Base-by-base conservation (phyloP, 2,113 vertebrate species). In the Tringa solitaria region DNA sequence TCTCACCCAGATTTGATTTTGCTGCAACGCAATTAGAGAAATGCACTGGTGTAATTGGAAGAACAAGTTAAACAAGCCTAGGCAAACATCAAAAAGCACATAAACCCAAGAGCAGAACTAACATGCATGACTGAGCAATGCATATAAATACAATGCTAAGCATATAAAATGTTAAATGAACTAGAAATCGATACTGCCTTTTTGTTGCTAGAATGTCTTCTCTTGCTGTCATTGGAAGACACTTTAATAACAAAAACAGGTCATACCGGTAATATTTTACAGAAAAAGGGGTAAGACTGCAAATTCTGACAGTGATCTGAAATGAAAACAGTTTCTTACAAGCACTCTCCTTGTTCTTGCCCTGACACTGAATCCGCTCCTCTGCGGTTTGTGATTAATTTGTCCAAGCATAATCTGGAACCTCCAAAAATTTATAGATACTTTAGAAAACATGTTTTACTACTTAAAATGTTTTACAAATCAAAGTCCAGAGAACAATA, bases 41-140 rank as follows among this genome's bases (percentile, higher is more conserved):
- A 20, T 35, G 6, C 10, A 12, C 10, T 33, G 23, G 13, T 26
- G 2, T 21, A 33, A 32, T 5, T 53, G 26, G 48, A 69, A 53
- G 56, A 57, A 37, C 0, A 14, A 16, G 41, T 59, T 59, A 59
- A 72, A 22, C 26, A 22, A 14, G 6, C 22, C 28, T 9, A 72
- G 27, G 22, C 8, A 78, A 59, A 57, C 10, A n/a, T 10, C 18
- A 76, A 37, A 63, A 56, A 12, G 3, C 9, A 6, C 8, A 4
- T 33, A 41, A 84, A 59, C 43, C 16, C 13, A 27, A 45, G 46
- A 27, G 12, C 11, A 46, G 27, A 59, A 41, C 4, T 56, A 76
- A 37, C 12, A 41, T 3, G 0, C 0, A 0, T 32, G n/a, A 85
- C 27, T 45, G 7, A 50, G 17, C 19, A 80, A 41, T 56, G 33